Conservation (phyloP, 2,797 vertebrate genomes). For the Poeciliopsis gracilis region DNA sequence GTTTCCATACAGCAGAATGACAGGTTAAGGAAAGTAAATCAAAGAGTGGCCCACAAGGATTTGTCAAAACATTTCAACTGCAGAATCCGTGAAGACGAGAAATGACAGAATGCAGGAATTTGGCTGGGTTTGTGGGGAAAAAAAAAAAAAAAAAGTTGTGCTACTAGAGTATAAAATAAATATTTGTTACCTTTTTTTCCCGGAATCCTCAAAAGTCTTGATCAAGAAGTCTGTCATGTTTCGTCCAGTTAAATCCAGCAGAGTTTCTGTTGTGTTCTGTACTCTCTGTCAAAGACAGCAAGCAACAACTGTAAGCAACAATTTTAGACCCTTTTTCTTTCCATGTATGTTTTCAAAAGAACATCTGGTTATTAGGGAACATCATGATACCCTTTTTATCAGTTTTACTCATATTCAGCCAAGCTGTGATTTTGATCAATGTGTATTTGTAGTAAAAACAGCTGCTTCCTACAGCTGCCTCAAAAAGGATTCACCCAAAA, state of each 20-base stretch:
- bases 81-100: constrained; percentile 4
- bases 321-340: background rate
- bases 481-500: background rate
- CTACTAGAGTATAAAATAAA: background rate
- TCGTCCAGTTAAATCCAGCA: constrained; percentile 88
- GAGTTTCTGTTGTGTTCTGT: constrained; percentile 91
- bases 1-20: constrained; percentile 38
- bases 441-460: background rate
- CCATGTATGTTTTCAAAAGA: background rate
- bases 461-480: background rate
- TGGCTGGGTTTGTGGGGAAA: background rate
- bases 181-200: constrained; percentile 75
- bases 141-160: background rate
- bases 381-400: background rate
- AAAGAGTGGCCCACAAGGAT: constrained; percentile 35
- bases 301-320: background rate
- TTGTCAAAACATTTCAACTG: constrained; percentile 40
- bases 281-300: constrained; percentile 78
- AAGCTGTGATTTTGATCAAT: background rate
- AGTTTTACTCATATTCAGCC: background rate
- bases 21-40: constrained; percentile 30
- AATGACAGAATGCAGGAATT: constrained; percentile 27
- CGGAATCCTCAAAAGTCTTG: constrained; percentile 85
- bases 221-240: constrained; percentile 94
- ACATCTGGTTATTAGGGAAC: background rate